phyloP scores from a whole-genome alignment of 2,797 vertebrate genomes.

The Uromys caudimaculatus region DNA sequence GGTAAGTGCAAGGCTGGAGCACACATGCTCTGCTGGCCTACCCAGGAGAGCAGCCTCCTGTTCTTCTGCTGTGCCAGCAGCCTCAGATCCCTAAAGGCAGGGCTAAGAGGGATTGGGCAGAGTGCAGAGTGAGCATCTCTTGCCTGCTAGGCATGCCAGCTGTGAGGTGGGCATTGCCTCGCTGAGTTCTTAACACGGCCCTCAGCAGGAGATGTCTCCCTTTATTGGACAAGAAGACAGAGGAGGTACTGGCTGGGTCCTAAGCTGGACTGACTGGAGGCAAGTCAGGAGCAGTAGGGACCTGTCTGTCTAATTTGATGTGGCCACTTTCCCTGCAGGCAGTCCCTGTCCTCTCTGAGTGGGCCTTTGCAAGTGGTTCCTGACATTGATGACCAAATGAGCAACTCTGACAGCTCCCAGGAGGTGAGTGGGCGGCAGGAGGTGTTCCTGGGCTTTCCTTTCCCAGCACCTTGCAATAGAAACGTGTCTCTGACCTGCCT shows the following conservation, averaged over 20 bases:
- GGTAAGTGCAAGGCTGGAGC: constrained; percentile 86
- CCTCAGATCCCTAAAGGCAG: neutral
- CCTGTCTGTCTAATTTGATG: neutral
- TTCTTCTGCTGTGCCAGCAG: neutral
- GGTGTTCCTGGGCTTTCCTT: neutral
- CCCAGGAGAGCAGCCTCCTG: neutral
- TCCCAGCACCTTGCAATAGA: too few relatives aligned
- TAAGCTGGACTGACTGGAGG: neutral
- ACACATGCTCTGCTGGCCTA: fast-evolving
- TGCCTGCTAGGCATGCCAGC: fast-evolving
- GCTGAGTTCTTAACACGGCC: neutral
- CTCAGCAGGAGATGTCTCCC: neutral
- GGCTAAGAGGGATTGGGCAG: neutral
- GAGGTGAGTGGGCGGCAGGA: constrained; percentile 89
- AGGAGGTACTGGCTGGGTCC: neutral
- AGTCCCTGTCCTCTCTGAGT: constrained; percentile 96
- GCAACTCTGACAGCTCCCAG: constrained; percentile 93
- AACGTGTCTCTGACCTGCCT: neutral
- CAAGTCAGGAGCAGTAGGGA: neutral
- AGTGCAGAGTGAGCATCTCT: neutral
- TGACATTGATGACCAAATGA: constrained; percentile 98
- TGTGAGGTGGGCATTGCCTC: neutral
- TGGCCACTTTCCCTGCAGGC: constrained; percentile 88
- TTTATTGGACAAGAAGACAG: neutral
- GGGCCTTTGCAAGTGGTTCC: constrained; percentile 98